A percentile compares a stretch with the other conserved stretches of the same genome.
These are phyloP conservation scores for Pseudococcus jackbeardsleyi DNA, from an alignment of 2,888 invertebrate genomes.

Conservation along the genomic window DNA sequence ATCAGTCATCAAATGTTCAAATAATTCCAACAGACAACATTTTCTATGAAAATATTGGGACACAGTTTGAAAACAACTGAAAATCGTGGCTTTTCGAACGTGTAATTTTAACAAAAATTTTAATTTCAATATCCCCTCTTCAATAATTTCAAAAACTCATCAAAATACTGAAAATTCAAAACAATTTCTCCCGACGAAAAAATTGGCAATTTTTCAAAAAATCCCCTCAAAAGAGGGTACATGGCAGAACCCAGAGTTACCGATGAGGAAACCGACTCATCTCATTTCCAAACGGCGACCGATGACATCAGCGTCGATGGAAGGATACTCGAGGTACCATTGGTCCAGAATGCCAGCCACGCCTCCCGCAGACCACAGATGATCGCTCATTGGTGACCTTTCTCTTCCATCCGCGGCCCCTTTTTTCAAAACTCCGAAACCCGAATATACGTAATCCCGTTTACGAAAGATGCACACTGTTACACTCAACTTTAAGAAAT, in stretches of 20 bases:
- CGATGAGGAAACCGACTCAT: background rate
- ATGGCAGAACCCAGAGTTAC: background rate
- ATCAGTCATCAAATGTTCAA: no score
- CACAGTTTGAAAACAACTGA: no score
- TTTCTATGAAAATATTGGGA: no score
- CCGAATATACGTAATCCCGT: constrained; percentile 59
- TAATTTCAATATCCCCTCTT: no score
- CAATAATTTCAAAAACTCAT: no score
- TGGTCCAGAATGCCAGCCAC: constrained; percentile 8
- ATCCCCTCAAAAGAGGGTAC: background rate
- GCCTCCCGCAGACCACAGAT: constrained; percentile 17
- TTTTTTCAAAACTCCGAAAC: constrained; percentile 54
- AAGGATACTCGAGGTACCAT: constrained; percentile 3
- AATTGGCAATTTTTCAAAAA: no score
- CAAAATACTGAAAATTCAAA: no score
- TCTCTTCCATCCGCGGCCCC: constrained; percentile 51
- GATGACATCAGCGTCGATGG: constrained; percentile 1
- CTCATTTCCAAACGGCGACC: background rate
- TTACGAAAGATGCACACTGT: constrained; percentile 57
- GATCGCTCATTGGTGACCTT: constrained; percentile 54
- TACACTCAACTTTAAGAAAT: constrained; percentile 59
- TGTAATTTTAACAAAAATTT: no score
- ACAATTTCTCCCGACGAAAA: no score
- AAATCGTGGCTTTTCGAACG: no score
- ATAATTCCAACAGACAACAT: no score